Conservation (phyloP, 1,140 invertebrate genomes). For the Aphidius ervi region DNA sequence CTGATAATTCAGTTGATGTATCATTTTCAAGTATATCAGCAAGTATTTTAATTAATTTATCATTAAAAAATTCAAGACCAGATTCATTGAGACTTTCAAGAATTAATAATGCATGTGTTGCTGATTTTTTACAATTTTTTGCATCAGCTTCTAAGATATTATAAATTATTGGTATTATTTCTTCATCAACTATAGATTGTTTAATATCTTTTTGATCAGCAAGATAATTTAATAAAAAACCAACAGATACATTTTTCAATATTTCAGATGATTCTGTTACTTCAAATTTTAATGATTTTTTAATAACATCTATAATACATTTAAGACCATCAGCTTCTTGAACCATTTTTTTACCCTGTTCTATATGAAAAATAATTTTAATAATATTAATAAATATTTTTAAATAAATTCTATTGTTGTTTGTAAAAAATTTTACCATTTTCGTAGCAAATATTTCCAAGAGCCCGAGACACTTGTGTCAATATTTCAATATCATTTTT, state of each 20-base stretch:
- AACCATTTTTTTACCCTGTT: conserved; percentile 56
- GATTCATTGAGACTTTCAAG: conserved; percentile 72
- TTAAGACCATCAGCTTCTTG: conserved; percentile 59
- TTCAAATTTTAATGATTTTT: conserved; percentile 32
- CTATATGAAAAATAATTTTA: conserved; percentile 29
- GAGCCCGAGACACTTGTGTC: conserved; percentile 71
- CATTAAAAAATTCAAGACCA: conserved; percentile 45
- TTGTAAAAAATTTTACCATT: conserved; percentile 62
- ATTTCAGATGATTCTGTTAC: conserved; percentile 34
- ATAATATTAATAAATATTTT: neutral
- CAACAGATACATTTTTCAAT: conserved; percentile 58
- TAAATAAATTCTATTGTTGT: neutral
- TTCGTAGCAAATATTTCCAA: conserved; percentile 86
- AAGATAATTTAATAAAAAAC: conserved; percentile 75
- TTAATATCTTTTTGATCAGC: conserved; percentile 68
- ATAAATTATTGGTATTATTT: conserved; percentile 61
- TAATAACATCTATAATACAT: conserved; percentile 36
- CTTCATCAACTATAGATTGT: conserved; percentile 59
- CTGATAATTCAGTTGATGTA: conserved; percentile 60
- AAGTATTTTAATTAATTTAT: conserved; percentile 37
- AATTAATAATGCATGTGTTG: conserved; percentile 66
- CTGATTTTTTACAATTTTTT: conserved; percentile 53
- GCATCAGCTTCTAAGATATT: conserved; percentile 53
- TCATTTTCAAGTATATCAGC: conserved; percentile 36
- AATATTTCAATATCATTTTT: conserved; percentile 54